Conservation (phyloP, 2,888 invertebrate genomes). For the Megalurothrips usitatus region DNA sequence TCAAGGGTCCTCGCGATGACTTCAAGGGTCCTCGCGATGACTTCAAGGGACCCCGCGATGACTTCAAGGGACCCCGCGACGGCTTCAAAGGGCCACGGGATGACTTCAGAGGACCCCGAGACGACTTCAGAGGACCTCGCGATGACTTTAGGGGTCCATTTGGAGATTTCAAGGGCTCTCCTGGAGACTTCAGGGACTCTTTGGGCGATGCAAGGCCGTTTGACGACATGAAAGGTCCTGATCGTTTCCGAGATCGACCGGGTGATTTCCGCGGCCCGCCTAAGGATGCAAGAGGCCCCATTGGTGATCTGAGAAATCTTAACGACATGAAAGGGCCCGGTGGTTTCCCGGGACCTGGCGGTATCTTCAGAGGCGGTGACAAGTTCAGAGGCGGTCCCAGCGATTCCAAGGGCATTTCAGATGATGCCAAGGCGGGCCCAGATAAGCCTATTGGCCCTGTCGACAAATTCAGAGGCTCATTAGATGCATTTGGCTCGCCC, state of each 20-base stretch:
- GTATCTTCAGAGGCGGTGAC: neutral
- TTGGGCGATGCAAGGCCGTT: conserved; percentile 27
- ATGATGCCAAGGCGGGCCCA: too few species aligned
- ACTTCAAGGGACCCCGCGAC: neutral
- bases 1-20: neutral
- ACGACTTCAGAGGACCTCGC: neutral
- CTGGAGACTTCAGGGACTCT: neutral
- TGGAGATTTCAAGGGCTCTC: neutral
- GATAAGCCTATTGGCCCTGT: too few species aligned
- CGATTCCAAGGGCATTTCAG: too few species aligned
- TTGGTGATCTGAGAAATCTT: too few species aligned
- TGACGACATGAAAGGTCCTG: conserved; percentile 5
- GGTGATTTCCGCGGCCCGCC: neutral
- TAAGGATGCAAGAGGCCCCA: neutral
- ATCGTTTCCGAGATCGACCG: conserved; percentile 16
- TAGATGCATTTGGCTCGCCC: too few species aligned
- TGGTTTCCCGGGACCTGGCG: too few species aligned
- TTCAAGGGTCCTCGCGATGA: neutral
- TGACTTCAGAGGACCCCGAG: neutral
- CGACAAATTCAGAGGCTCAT: too few species aligned
- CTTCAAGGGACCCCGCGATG: neutral
- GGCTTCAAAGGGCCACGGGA: neutral
- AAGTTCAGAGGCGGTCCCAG: too few species aligned
- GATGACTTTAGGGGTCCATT: neutral
- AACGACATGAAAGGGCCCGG: too few species aligned